phyloP scores from a whole-genome alignment of 2,113 vertebrate genomes.

The Percopsis transmontana region DNA sequence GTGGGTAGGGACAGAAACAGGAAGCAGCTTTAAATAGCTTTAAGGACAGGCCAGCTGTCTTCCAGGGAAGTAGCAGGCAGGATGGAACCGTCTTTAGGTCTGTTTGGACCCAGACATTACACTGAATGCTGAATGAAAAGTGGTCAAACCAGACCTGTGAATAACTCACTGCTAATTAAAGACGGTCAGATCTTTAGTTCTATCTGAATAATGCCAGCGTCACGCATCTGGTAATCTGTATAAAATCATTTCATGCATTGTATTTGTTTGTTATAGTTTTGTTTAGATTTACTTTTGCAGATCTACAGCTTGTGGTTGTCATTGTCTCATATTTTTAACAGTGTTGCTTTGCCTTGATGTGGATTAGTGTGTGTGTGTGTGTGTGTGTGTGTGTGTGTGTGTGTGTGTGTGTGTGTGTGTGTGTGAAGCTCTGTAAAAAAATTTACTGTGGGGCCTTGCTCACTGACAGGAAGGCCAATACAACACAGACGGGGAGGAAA shows the following conservation, averaged over 20 bases:
- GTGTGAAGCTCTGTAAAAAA: conserved; percentile 20
- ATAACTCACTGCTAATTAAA: conserved; percentile 1
- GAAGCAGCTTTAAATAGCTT: conserved; percentile 61
- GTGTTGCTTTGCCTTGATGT: neutral
- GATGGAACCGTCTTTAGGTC: conserved; percentile 59
- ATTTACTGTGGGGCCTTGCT: conserved; percentile 73
- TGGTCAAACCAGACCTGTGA: conserved; percentile 7
- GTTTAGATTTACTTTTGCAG: neutral
- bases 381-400: conserved; percentile 4
- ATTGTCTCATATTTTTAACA: neutral
- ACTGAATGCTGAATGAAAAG: too few relatives aligned
- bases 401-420: neutral
- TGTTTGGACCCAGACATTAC: conserved; percentile 35
- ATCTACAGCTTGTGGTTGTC: neutral
- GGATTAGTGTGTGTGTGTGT: neutral
- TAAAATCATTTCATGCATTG: too few relatives aligned
- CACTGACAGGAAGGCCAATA: conserved; percentile 77
- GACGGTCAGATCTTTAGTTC: too few relatives aligned
- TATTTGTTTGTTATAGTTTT: too few relatives aligned
- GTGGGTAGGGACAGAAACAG: conserved; percentile 50
- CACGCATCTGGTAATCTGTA: too few relatives aligned
- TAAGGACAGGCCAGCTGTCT: conserved; percentile 51
- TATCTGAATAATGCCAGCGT: too few relatives aligned
- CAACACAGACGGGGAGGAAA: conserved; percentile 71
- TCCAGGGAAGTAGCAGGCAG: conserved; percentile 62